Conservation (phyloP, 2,888 invertebrate species). For the Atrina japonica region DNA sequence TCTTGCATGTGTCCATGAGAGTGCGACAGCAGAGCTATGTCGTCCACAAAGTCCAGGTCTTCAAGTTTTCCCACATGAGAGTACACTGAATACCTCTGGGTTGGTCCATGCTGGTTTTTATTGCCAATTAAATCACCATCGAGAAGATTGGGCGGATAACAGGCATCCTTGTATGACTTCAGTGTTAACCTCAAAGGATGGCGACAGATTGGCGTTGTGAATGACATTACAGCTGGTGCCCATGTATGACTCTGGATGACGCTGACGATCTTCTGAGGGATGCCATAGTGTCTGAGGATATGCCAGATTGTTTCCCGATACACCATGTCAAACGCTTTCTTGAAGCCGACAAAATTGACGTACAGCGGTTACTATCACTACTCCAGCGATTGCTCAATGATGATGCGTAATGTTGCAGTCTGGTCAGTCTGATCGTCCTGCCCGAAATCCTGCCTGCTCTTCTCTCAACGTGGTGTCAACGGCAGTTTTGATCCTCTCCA, state of each 20-base stretch:
- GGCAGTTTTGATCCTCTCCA: background rate
- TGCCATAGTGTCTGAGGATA: slow-evolving; percentile 26
- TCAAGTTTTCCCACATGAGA: slow-evolving; percentile 13
- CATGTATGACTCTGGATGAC: background rate
- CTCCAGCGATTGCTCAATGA: slow-evolving; percentile 43
- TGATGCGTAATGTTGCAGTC: slow-evolving; percentile 29
- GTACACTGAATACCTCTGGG: slow-evolving; percentile 13
- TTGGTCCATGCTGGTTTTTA: slow-evolving; percentile 6
- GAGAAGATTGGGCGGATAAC: slow-evolving; percentile 21
- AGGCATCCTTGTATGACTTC: slow-evolving; percentile 24
- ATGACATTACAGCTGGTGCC: background rate
- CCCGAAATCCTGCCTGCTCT: slow-evolving; percentile 41
- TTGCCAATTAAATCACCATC: slow-evolving; percentile 2
- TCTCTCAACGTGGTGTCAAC: background rate
- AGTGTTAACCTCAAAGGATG: slow-evolving; percentile 8
- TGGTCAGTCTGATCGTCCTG: slow-evolving; percentile 9
- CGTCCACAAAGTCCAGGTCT: slow-evolving; percentile 23
- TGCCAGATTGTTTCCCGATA: slow-evolving; percentile 18
- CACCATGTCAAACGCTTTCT: slow-evolving; percentile 40
- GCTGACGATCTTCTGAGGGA: slow-evolving; percentile 19
- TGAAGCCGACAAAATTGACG: slow-evolving; percentile 42
- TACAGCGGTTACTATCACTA: slow-evolving; percentile 34
- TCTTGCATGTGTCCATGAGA: too few species aligned
- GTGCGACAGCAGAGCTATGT: too few species aligned
- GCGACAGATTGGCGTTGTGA: slow-evolving; percentile 6